Conservation (phyloP, 2,113 vertebrate genomes). For the Cryptomyrus ogoouensis region DNA sequence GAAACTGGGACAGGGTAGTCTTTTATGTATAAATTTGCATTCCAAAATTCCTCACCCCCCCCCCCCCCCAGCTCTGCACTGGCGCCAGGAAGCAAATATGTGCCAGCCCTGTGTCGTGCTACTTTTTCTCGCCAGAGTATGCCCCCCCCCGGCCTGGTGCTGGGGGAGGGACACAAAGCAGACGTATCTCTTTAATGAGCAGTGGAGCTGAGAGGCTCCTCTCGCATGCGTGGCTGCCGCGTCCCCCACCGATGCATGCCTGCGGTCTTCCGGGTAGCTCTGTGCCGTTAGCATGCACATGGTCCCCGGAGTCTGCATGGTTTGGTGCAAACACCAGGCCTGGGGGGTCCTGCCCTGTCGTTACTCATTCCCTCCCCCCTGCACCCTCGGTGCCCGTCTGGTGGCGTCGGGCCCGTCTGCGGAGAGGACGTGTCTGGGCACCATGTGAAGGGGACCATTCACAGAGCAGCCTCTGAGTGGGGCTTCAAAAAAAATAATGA, state of each 20-base stretch:
- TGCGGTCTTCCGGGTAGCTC: background rate
- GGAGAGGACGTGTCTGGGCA: background rate
- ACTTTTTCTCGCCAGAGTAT: constrained; percentile 58
- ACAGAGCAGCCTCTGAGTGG: background rate
- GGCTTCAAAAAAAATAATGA: background rate
- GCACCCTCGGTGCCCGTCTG: background rate
- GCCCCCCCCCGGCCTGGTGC: constrained; percentile 44
- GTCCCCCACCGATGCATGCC: background rate
- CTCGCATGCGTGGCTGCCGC: background rate
- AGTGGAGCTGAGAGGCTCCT: constrained; percentile 45
- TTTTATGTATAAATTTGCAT: constrained; percentile 64
- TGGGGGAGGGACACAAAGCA: constrained; percentile 67
- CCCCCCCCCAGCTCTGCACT: constrained; percentile 37
- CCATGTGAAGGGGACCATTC: background rate
- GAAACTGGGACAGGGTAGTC: constrained; percentile 61
- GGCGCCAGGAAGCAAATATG: constrained; percentile 51
- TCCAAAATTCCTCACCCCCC: constrained; percentile 36
- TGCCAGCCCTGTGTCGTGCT: constrained; percentile 60
- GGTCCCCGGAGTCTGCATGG: background rate
- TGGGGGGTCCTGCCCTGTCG: background rate
- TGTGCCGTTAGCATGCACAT: background rate
- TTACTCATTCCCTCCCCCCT: background rate
- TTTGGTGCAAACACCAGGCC: background rate
- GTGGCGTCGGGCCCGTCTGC: background rate
- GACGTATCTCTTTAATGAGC: constrained; percentile 69